phyloP scores from a whole-genome alignment of 2,888 invertebrate genomes.

The Drosophila setosimentum region DNA sequence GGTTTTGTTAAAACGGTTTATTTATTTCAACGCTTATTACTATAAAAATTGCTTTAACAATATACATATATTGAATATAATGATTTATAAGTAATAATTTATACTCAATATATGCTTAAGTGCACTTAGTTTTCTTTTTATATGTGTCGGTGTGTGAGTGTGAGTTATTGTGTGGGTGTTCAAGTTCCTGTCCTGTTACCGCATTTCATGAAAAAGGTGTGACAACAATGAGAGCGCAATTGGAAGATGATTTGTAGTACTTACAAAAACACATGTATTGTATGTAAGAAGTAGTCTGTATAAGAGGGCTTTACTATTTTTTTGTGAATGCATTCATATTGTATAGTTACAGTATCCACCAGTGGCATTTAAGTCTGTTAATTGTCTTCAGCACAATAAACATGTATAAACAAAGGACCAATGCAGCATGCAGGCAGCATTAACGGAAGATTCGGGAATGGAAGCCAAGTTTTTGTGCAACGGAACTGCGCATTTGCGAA shows the following conservation, averaged over 20 bases:
- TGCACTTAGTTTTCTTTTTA: conserved; percentile 68
- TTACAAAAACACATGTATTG: conserved; percentile 5
- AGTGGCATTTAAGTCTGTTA: conserved; percentile 72
- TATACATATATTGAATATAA: conserved; percentile 65
- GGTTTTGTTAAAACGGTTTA: conserved; percentile 75
- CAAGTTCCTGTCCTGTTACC: conserved; percentile 44
- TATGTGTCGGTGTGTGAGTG: conserved; percentile 19
- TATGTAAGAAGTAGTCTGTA: conserved; percentile 23
- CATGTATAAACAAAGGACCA: conserved; percentile 34
- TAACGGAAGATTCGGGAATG: conserved; percentile 67
- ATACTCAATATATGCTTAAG: conserved; percentile 62
- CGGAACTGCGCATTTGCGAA: conserved; percentile 21
- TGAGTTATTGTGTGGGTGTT: conserved; percentile 27
- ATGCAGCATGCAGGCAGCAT: conserved; percentile 39
- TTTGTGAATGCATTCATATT: conserved; percentile 30
- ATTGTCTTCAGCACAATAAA: conserved; percentile 28
- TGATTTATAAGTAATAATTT: conserved; percentile 47
- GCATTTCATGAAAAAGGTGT: conserved; percentile 50
- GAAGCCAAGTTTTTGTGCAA: conserved; percentile 58
- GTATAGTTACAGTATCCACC: conserved; percentile 66
- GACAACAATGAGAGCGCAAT: conserved; percentile 45
- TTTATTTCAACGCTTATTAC: conserved; percentile 77
- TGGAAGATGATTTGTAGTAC: conserved; percentile 56
- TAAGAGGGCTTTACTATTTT: conserved; percentile 25
- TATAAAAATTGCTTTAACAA: conserved; percentile 74